Base-by-base conservation (phyloP, 2,888 invertebrate genomes). In the Oeneis ivallda region DNA sequence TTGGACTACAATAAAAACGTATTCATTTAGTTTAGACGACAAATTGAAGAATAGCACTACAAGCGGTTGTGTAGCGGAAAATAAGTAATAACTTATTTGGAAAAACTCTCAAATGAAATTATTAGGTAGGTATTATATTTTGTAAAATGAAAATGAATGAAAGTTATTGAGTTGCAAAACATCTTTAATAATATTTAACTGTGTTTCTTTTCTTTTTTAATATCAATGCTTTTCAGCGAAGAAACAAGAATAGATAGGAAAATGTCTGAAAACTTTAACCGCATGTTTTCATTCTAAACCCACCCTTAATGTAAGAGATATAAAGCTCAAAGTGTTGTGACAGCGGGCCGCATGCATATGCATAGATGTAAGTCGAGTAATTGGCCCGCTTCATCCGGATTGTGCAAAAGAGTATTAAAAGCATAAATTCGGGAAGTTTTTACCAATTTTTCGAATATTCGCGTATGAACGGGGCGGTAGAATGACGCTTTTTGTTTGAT, bases 311-410 rank as follows among this genome's bases (percentile, higher is more conserved):
- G 1, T 1, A 2, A 26, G 10, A 0, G 13, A 3, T 1, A 34
- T 62, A 54, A 53, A 45, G 11, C 32, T 19, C 15, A 65, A 39
- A 54, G 5, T 60, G 13, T 10, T 10, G 13, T 32, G 32, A 34
- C 47, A 45, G 3, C 4, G 10, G 4, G 17, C 15, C 43, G 37
- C 64, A 66, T 66, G 66, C 63, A 64, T 67, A 66, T 66, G 60
- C 57, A 68, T 64, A 54, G 59, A 64, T 64, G 67, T 64, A 58
- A 61, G 62, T 59, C 54, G 65, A 56, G 65, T 71, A 71, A 71
- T 71, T 71, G 71, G 66, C 66, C 59, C 68, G 64, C 62, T 64
- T 64, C 70, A 59, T 70, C 61, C 49, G 68, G 68, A 66, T 66
- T 66, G 64, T 52, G 49, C 59, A 58, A 66, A 70, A 67, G 67